Base-by-base conservation (phyloP, 2,888 invertebrate species). In the Leuctra nigra region DNA sequence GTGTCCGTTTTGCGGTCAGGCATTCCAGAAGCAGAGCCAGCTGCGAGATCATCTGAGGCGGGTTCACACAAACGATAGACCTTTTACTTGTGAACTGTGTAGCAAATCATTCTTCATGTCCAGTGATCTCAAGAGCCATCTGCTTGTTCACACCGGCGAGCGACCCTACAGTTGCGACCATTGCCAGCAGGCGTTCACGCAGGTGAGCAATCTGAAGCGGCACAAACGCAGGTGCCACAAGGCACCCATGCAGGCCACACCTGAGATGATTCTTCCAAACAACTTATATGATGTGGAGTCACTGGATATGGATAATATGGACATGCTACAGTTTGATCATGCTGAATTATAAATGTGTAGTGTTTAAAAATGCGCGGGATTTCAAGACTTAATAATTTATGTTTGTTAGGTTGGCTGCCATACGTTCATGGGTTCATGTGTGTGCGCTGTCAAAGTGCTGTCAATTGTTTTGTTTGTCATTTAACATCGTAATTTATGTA, bases 141-240 rank as follows among this genome's bases (percentile, higher is more conserved):
- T 65, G 4, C 61, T 64, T 63, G 58, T 63, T 7, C 65, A 65
- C 33, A 65, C 65, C 0, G 65, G 65, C 36, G 64, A 64, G 41
- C 63, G 61, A 39, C 64, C 65, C 2, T 64, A 59, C 54, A 53
- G 60, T 4, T 65, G 65, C 39, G 18, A 46, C 4, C 39, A 53
- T 4, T 65, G 65, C 57, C 59, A 59, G 22, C 50, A 56, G 2
- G 64, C 56, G 58, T 65, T 65, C 25, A 65, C 63, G 2, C 64
- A 65, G 38, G 64, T 14, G 20, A 44, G 54, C 11, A 54, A 54
- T 18, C 33, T 54, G 25, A 54, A 46, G 54, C 29, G 54, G 4
- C 54, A 54, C 18, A n/a, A n/a, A n/a, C 44, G 11, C n/a, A n/a
- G 13, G 7, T 44, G 23, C 2, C 54, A 46, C 33, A n/a, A 41